phyloP scores from a whole-genome alignment of 2,888 invertebrate species.

The Ophioninae sp. region DNA sequence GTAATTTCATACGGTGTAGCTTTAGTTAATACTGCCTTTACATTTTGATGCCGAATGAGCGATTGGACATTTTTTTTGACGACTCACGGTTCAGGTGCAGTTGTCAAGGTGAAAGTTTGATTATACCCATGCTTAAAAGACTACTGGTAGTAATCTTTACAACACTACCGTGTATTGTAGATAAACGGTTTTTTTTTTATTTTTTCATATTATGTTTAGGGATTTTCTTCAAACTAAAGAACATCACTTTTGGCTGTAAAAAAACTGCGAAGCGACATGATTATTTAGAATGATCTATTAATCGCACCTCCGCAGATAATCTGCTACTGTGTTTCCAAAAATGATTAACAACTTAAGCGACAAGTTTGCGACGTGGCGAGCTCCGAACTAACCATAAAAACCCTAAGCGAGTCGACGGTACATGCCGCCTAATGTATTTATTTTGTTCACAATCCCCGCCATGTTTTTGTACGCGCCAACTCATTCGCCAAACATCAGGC shows the following conservation, averaged over 20 bases:
- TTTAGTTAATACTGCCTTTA: not conserved
- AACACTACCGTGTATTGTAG: not conserved
- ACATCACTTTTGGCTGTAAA: not conserved
- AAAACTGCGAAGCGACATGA: not conserved
- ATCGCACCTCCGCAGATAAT: no score
- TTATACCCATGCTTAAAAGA: not conserved
- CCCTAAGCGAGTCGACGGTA: not conserved
- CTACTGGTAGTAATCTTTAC: not conserved
- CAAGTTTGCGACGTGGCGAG: not conserved
- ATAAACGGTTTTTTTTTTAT: not conserved
- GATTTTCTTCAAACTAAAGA: not conserved
- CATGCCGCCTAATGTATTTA: slow-evolving; percentile 2
- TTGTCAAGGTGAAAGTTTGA: not conserved
- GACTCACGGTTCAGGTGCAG: not conserved
- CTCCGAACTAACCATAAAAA: not conserved
- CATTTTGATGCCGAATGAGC: not conserved
- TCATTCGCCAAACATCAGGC: not conserved
- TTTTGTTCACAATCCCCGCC: not conserved
- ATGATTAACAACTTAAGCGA: not conserved
- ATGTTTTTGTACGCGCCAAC: not conserved
- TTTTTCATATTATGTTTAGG: not conserved
- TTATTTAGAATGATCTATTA: not conserved
- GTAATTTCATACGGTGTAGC: not conserved
- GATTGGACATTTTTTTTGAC: slow-evolving; percentile 7
- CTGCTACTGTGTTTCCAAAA: not conserved